Conservation (phyloP, 2,797 vertebrate species). For the Sternotherus odoratus region DNA sequence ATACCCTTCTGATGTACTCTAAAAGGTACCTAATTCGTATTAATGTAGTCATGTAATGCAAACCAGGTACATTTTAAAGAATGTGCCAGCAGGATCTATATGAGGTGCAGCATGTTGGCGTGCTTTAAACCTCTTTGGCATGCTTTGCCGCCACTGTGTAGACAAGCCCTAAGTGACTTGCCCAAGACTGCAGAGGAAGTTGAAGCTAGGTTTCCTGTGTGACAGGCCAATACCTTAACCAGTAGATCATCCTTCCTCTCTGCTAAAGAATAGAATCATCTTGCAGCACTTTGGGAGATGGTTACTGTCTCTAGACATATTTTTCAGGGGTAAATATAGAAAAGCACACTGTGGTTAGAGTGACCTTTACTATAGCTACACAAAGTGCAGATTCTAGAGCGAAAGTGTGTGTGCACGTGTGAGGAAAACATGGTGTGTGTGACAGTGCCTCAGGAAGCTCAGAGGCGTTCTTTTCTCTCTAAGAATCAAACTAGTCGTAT, state of each 20-base stretch:
- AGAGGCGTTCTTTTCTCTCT: accelerated
- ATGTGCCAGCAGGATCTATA: neutral
- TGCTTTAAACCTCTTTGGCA: neutral
- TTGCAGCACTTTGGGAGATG: neutral
- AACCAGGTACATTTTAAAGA: neutral
- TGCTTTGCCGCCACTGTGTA: neutral
- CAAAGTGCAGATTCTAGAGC: neutral
- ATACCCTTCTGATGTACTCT: neutral
- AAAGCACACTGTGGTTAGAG: neutral
- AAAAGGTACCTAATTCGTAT: neutral
- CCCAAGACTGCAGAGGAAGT: neutral
- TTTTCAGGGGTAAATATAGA: neutral
- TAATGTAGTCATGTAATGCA: neutral
- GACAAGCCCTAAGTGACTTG: neutral
- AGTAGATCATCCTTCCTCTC: neutral
- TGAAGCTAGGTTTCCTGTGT: too few relatives aligned
- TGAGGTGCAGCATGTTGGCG: neutral
- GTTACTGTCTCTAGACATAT: neutral
- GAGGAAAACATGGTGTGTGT: neutral
- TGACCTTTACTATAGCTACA: neutral
- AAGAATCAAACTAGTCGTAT: neutral
- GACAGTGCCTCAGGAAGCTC: neutral
- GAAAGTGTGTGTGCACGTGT: neutral
- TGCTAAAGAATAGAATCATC: neutral
- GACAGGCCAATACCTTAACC: neutral